Percentiles rank a stretch among this genome's conserved stretches.
Evolutionary conservation across 2,888 invertebrate species (phyloP).

Genomic region (Chaitophorus viminalis): DNA sequence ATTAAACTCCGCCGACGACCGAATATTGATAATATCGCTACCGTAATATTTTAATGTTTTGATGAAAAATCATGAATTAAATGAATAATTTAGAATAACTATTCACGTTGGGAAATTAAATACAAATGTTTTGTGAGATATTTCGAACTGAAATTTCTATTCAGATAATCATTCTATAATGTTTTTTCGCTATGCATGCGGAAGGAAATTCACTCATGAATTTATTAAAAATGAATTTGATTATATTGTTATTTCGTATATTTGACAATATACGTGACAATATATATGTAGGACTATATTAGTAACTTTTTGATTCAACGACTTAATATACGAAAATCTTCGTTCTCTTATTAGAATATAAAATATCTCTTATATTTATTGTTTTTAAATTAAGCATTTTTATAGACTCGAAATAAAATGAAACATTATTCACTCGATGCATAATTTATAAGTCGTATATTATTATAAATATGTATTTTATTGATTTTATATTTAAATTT

Average conservation of each 20-base stretch:
- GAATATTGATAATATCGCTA: not conserved
- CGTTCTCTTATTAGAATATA: too few species aligned
- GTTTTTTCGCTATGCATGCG: not conserved
- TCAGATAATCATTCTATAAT: not conserved
- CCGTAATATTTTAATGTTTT: not conserved
- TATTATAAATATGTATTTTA: too few species aligned
- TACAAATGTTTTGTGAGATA: not conserved
- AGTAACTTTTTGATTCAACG: too few species aligned
- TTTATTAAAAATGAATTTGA: too few species aligned
- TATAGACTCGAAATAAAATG: not conserved
- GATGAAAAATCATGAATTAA: not conserved
- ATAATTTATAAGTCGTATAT: not conserved
- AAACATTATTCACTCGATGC: not conserved
- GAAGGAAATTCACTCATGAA: too few species aligned
- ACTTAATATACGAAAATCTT: too few species aligned
- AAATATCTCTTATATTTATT: not conserved
- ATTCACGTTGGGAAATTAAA: not conserved
- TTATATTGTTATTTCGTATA: not conserved
- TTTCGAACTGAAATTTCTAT: not conserved
- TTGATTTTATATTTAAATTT: too few species aligned
- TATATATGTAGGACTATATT: too few species aligned
- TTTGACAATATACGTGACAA: too few species aligned
- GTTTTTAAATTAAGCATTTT: not conserved
- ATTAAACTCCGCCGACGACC: not conserved
- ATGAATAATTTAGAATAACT: not conserved